Evolutionary conservation across 2,113 vertebrate genomes (phyloP).

Genomic region (Danio rerio): GRCz12tu NC_133177.1:28843501-28844000

Average conservation of each 20-base stretch:
- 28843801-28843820: too few species aligned
- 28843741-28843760: too few species aligned
- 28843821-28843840: neutral
- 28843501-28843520: neutral
- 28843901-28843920: neutral
- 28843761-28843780: too few species aligned
- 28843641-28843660: neutral
- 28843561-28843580: constrained; percentile 5
- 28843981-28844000: neutral
- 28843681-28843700: neutral
- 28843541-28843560: constrained; percentile 32
- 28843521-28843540: neutral
- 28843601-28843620: neutral
- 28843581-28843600: neutral
- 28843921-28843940: neutral
- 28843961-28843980: neutral
- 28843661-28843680: neutral
- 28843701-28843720: neutral
- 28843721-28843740: neutral
- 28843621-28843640: neutral
- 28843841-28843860: neutral
- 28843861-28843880: neutral
- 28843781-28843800: too few species aligned
- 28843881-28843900: neutral
- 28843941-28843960: neutral